Evolutionary conservation across 2,113 vertebrate species (phyloP), one percentile per base, ranked within the genome.

Genomic region (Sphaerodactylus townsendi): DNA sequence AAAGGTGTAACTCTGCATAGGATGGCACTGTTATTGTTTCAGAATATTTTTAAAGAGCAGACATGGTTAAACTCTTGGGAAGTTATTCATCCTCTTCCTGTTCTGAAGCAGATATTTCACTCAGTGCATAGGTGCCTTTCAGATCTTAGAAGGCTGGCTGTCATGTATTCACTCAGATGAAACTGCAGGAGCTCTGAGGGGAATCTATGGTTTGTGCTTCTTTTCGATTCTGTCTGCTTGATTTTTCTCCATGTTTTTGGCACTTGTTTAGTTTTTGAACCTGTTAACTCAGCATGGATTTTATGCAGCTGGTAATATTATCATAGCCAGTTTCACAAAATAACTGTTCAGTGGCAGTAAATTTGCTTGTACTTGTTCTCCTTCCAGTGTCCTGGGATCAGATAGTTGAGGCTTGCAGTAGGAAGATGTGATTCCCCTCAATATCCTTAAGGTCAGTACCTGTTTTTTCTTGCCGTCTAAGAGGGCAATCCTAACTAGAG

Each of bases 91-190:
- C 48, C 44, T 50, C 10, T 69, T n/a, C 28, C 35, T 69, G 28
- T 69, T 69, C 11, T 56, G 65, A 83, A 46, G 37, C 35, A 59
- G 48, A 25, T 70, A 77, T 78, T 84, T 77, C 48, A 53, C 30
- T 15, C 21, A 44, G 44, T 78, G 25, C 74, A 70, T 77, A 41
- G 65, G n/a, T 59, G 59, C 50, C n/a, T 41, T 50, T 35, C 82
- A 71, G 23, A 84, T 8, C 41, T 70, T 77, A 44, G 66, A 78
- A 70, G 30, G 11, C 68, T 77, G 15, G 35, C 35, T 84, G 74
- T 84, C 50, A 62, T 78, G 30, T 56, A 84, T 77, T 84, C 37
- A 77, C 28, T 76, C 74, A 62, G 35, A 56, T 62, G 75, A 77
- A 84, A 84, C 39, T 44, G 19, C 75, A 71, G 50, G 30, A 33